Conservation (phyloP, 1,140 invertebrate species). For the Lasaia peninsularis region DNA sequence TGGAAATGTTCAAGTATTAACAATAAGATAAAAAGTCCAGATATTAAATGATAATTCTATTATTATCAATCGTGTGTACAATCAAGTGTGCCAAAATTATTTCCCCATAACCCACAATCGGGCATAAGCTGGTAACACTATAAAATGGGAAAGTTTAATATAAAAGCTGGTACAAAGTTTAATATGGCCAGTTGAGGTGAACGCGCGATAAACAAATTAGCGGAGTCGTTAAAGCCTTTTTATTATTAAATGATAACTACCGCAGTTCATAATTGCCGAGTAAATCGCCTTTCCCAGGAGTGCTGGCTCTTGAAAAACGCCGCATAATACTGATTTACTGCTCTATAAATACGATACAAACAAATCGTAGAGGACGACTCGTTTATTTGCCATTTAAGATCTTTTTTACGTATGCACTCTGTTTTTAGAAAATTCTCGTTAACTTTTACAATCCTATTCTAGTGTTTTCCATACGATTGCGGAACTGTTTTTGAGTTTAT, state of each 20-base stretch:
- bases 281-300: constrained; percentile 18
- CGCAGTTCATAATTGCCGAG: constrained; percentile 21
- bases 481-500: no score
- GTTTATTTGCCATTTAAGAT: neutral
- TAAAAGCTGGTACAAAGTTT: neutral
- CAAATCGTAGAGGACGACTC: neutral
- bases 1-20: no score
- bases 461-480: no score
- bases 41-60: no score
- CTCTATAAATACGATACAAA: constrained; percentile 2
- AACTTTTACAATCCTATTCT: no score
- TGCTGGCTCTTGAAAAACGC: neutral
- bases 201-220: constrained; percentile 37
- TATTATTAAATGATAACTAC: constrained; percentile 28
- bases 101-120: neutral
- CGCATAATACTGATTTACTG: constrained; percentile 6
- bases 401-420: neutral
- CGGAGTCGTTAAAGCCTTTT: constrained; percentile 32
- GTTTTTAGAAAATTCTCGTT: no score
- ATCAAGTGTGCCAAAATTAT: no score
- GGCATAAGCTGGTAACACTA: neutral
- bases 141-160: neutral
- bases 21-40: no score
- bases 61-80: no score
- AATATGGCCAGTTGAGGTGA: constrained; percentile 5